Conservation (phyloP, 2,888 invertebrate species). For the Eucera pruinosa region DNA sequence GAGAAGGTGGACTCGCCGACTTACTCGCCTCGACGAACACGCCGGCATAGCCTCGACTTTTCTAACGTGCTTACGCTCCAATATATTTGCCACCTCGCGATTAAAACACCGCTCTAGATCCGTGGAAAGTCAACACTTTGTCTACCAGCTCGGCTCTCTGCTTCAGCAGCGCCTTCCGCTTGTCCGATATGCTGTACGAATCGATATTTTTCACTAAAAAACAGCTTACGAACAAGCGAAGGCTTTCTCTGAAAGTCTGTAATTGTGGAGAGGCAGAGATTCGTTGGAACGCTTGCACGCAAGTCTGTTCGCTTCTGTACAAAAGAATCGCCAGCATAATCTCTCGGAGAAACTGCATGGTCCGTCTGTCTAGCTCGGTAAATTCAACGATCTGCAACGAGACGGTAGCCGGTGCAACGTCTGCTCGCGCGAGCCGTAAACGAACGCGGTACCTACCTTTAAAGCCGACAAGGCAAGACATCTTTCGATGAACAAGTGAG, state of each 20-base stretch:
- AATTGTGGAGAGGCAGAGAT: constrained; percentile 91
- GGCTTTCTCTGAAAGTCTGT: constrained; percentile 92
- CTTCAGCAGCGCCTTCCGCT: constrained; percentile 85
- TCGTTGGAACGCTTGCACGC: constrained; percentile 89
- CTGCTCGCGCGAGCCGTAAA: no score
- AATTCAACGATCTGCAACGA: constrained; percentile 91
- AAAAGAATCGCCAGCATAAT: constrained; percentile 91
- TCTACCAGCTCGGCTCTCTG: constrained; percentile 88
- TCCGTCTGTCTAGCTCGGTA: constrained; percentile 91
- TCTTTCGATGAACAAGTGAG: constrained; percentile 91
- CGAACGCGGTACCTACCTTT: constrained; percentile 87
- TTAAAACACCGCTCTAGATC: constrained; percentile 77
- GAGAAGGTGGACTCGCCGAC: no score
- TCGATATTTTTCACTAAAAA: constrained; percentile 90
- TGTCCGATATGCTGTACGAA: constrained; percentile 80
- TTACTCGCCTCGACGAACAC: no score
- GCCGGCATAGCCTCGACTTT: no score
- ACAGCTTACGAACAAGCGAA: constrained; percentile 94
- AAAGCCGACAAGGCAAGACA: constrained; percentile 92
- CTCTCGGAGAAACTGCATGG: constrained; percentile 92
- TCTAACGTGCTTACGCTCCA: no score
- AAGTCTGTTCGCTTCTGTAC: constrained; percentile 87
- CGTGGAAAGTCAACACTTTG: constrained; percentile 87
- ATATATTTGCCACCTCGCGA: no score
- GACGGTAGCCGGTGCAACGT: neutral